Evolutionary conservation across 2,888 invertebrate genomes (phyloP), one percentile per base, ranked within the genome.

Genomic region (Epinotia demarniana): DNA sequence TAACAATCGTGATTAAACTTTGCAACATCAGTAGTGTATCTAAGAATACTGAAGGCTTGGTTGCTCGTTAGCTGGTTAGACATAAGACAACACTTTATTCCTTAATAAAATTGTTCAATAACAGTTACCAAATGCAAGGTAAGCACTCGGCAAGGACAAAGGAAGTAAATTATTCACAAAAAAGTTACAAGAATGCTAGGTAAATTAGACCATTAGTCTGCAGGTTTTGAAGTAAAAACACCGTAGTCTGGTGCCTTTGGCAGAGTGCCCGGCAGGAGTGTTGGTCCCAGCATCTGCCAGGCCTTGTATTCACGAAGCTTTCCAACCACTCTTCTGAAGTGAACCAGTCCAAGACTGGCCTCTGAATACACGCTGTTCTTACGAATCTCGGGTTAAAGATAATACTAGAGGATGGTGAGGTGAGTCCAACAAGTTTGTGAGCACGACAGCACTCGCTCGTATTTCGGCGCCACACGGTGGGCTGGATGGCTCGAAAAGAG

Each of bases 241-340:
- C 62, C 66, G 46, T 55, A 53, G 82, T 80, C 82, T 84, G 84
- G 85, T 81, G 83, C 85, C 81, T 86, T 90, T 91, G 92, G 91
- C 91, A 90, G 80, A 80, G 84, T 89, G 92, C 90, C 90, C 87
- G 83, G 83, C 81, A 82, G 83, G 85, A 83, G 84, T 83, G 85
- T 85, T 81, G 85, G 83, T 77, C 68, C 27, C 53, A 11, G 79
- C 82, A 79, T 81, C 82, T 83, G 83, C 53, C 53, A 66, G 4
- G 53, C 9, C 27, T 53, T 23, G 23, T 66, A 53, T 55, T 66
- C n/a, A 6, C n/a, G 12, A 53, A 13, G n/a, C n/a, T 53, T 53
- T 53, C 5, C n/a, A n/a, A 53, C 4, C 6, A 53, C 5, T n/a
- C 53, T 9, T 53, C n/a, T 53, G 16, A 49, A 16, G 49, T 5